A percentile compares a stretch with the other conserved stretches of the same genome.
Evolutionary conservation across 2,113 vertebrate species (phyloP).

Genomic region (Phalacrocorax brasilianus): DNA sequence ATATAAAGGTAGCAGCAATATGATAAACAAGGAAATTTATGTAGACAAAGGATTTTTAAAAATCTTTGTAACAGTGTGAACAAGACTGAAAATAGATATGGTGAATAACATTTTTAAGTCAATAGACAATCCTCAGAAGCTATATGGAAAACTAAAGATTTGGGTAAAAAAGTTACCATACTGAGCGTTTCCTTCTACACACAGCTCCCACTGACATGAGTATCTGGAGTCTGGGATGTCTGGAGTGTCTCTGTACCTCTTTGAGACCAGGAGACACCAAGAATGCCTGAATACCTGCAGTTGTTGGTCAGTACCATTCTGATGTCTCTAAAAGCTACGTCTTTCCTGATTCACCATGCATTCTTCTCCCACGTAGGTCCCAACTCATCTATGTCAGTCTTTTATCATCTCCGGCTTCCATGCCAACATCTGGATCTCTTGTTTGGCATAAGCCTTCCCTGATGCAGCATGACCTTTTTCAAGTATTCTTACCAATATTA

Average conservation of each 20-base stretch:
- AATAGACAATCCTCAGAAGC: not conserved
- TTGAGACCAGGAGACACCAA: not conserved
- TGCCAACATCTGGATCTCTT: not conserved
- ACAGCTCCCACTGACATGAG: not conserved
- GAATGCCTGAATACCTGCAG: not conserved
- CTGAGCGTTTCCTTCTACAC: not conserved
- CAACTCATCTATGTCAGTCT: not conserved
- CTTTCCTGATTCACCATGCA: not conserved
- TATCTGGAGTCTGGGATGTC: not conserved
- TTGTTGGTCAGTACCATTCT: not conserved
- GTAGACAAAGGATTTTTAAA: not conserved
- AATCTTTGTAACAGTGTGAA: not conserved
- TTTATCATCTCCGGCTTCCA: not conserved
- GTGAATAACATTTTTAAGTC: not conserved
- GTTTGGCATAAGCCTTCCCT: not conserved
- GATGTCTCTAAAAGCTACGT: not conserved
- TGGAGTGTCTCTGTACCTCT: not conserved
- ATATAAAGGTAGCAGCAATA: not conserved
- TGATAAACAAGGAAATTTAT: not conserved
- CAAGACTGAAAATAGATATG: not conserved
- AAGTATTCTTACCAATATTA: not conserved
- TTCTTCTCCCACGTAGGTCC: not conserved
- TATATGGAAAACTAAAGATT: not conserved
- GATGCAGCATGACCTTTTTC: not conserved
- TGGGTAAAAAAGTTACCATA: not conserved